Percentiles rank a stretch among this genome's conserved stretches.
phyloP scores from a whole-genome alignment of 2,888 invertebrate genomes.

The Scaptomyza polygonia region DNA sequence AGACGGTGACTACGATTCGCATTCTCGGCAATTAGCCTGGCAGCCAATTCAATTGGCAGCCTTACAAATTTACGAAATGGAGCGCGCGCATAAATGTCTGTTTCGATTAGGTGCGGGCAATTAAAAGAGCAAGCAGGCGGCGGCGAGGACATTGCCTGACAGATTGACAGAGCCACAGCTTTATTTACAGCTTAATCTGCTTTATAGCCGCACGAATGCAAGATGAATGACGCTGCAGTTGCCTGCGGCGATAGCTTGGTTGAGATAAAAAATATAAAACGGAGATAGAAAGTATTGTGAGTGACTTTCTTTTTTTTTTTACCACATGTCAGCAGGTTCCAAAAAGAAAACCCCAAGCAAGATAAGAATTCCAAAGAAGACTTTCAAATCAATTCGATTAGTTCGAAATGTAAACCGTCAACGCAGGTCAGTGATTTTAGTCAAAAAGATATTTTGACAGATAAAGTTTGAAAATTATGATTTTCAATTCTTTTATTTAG shows the following conservation, averaged over 20 bases:
- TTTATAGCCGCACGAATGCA: constrained; percentile 53
- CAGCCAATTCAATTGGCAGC: constrained; percentile 44
- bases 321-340: constrained; percentile 38
- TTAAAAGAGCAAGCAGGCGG: constrained; percentile 54
- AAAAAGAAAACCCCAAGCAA: constrained; percentile 4
- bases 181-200: constrained; percentile 78
- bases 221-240: constrained; percentile 70
- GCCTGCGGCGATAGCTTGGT: constrained; percentile 61
- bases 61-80: constrained; percentile 66
- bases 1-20: constrained; percentile 29
- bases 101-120: constrained; percentile 71
- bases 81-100: constrained; percentile 79
- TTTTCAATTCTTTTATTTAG: neutral
- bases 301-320: constrained; percentile 71
- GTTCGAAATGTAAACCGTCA: neutral
- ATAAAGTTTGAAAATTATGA: neutral
- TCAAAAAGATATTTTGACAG: neutral
- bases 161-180: constrained; percentile 66
- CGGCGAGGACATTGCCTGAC: constrained; percentile 44
- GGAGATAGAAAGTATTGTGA: constrained; percentile 64
- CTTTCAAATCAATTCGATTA: constrained; percentile 31
- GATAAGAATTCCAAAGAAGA: constrained; percentile 36
- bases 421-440: neutral
- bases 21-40: constrained; percentile 72
- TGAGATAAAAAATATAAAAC: constrained; percentile 47